Conservation (phyloP, 2,797 vertebrate genomes). For the Epinephelus malabaricus region DNA sequence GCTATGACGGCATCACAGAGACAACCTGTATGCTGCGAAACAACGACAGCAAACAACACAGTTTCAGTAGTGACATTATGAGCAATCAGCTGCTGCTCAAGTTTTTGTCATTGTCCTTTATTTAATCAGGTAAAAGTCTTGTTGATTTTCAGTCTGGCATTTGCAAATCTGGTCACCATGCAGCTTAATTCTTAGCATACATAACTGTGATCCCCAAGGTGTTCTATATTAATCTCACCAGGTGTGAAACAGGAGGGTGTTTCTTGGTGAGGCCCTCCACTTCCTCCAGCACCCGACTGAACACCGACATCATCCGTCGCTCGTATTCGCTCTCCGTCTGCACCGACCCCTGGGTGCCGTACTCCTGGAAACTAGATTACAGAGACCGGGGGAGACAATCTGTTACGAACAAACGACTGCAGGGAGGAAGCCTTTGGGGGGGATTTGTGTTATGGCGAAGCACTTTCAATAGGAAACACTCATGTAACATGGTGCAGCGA, state of each 20-base stretch:
- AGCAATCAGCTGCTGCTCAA: background rate
- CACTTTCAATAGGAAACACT: background rate
- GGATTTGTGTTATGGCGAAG: background rate
- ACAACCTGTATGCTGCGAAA: slow-evolving; percentile 93
- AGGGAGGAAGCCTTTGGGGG: slow-evolving; percentile 6
- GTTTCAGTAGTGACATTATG: background rate
- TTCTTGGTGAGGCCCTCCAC: slow-evolving; percentile 95
- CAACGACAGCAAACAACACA: slow-evolving; percentile 10
- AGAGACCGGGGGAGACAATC: slow-evolving; percentile 31
- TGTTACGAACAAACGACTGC: slow-evolving; percentile 16
- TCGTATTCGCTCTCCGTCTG: slow-evolving; percentile 95
- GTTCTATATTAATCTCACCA: slow-evolving; percentile 83
- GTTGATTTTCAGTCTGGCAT: background rate
- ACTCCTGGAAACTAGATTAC: slow-evolving; percentile 93
- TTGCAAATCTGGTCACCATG: too few relatives aligned
- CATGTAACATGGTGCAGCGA: background rate
- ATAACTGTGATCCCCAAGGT: background rate
- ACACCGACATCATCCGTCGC: slow-evolving; percentile 95
- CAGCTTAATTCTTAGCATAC: background rate
- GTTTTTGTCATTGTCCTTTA: background rate
- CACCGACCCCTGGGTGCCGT: slow-evolving; percentile 87
- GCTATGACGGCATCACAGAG: slow-evolving; percentile 96
- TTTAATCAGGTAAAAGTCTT: background rate
- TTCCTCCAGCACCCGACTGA: slow-evolving; percentile 93
- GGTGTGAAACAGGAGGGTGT: slow-evolving; percentile 95